Evolutionary conservation across 2,797 vertebrate species (phyloP), one percentile per base, ranked within the genome.

Genomic region (Rhinichthys osculus): DNA sequence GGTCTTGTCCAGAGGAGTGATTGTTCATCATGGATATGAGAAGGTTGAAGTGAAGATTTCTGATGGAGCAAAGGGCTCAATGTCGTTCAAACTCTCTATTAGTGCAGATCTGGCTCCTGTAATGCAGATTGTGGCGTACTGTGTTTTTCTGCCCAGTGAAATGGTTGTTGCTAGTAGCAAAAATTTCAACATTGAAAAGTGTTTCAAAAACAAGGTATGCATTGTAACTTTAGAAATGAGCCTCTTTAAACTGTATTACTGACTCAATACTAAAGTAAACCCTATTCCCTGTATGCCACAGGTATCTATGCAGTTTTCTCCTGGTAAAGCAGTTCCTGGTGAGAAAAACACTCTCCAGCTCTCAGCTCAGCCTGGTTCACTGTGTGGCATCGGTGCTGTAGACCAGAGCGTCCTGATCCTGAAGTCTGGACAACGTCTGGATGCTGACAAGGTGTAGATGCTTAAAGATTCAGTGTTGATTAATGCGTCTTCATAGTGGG

Each of bases 361-460:
- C 44, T 89, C 3, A 0, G 91, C 96, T 0, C 88, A 93, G 3
- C 93, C 95, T 0, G 83, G 89, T 8, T 97, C 97, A 42, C 90
- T 98, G 59, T 98, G 97, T 69, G 97, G 95, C 0, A 78, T 98
- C 33, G 94, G 93, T 0, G 95, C 93, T 0, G 92, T 98, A 10
- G 97, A 98, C 90, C 92, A 96, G 86, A 98, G 97, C 0, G 92
- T 98, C 82, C 92, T 96, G 67, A 92, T 97, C 54, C 78, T 95
- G 91, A 95, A 93, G 4, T 91, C 96, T 0, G 95, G 95, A 70
- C 88, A 93, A 0, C 93, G 93, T 64, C 94, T 98, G 79, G 87
- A 94, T 0, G 19, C 86, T 0, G 87, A 92, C 0, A 93, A 89
- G 84, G 97, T 98, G 38, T 52, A 38, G 4, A 40, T 57, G 5